phyloP scores from a whole-genome alignment of 2,888 invertebrate genomes.

The Listrodromus nycthemerus region DNA sequence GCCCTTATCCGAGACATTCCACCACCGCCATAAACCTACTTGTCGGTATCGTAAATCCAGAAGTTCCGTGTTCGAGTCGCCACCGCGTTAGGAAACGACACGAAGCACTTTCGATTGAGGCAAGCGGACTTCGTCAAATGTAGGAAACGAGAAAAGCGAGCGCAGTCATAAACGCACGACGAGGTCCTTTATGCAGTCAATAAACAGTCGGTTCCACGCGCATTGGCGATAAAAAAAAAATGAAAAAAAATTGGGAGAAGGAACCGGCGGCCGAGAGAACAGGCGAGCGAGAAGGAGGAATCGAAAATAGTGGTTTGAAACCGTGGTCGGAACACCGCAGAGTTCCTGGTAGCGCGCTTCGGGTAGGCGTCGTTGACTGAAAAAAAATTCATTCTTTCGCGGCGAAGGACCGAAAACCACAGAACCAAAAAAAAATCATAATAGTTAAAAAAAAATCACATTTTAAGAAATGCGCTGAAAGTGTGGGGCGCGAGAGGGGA shows the following conservation, averaged over 20 bases:
- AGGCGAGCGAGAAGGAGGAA: slow-evolving; percentile 32
- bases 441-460: slow-evolving; percentile 69
- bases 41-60: slow-evolving; percentile 32
- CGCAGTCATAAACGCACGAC: slow-evolving; percentile 56
- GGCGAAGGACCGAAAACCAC: slow-evolving; percentile 70
- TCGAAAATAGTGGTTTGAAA: slow-evolving; percentile 48
- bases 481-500: slow-evolving; percentile 41
- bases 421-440: slow-evolving; percentile 52
- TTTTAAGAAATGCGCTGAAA: slow-evolving; percentile 65
- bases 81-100: background rate
- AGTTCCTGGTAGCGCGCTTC: slow-evolving; percentile 73
- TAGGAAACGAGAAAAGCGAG: slow-evolving; percentile 45
- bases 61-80: background rate
- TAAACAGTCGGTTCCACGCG: slow-evolving; percentile 55
- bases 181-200: slow-evolving; percentile 63
- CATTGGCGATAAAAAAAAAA: slow-evolving; percentile 43
- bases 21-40: background rate
- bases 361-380: slow-evolving; percentile 73
- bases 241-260: background rate
- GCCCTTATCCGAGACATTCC: background rate
- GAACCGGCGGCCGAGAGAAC: slow-evolving; percentile 28
- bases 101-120: slow-evolving; percentile 17
- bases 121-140: slow-evolving; percentile 53
- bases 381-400: slow-evolving; percentile 72
- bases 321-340: slow-evolving; percentile 71